Evolutionary conservation across 2,888 invertebrate species (phyloP).

Genomic region (Liopterus haemorrhoidalis): DNA sequence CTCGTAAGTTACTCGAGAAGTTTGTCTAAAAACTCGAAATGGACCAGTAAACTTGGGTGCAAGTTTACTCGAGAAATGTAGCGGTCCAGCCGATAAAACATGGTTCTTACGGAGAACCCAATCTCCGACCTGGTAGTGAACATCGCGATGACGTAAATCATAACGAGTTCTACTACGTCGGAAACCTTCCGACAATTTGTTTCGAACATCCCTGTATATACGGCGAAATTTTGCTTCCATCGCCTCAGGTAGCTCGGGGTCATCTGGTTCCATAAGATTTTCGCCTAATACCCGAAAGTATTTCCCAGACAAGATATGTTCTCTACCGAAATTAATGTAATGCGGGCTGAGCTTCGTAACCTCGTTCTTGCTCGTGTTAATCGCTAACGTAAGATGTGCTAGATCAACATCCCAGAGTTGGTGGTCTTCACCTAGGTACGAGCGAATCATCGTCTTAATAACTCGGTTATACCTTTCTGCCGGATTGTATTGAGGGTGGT

Average conservation of each 20-base stretch:
- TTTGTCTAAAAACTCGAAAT: no score
- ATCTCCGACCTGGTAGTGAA: background rate
- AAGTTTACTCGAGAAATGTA: background rate
- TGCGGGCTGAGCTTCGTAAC: constrained; percentile 28
- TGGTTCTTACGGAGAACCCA: background rate
- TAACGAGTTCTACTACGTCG: background rate
- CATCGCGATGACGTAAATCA: background rate
- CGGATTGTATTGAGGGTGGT: constrained; percentile 35
- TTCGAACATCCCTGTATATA: no score
- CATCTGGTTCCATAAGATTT: no score
- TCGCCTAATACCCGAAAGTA: no score
- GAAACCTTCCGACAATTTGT: no score
- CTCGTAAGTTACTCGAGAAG: no score
- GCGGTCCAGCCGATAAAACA: no score
- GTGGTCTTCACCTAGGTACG: constrained; percentile 26
- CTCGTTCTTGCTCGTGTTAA: constrained; percentile 30
- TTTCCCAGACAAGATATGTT: constrained; percentile 22
- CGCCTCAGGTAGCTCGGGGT: no score
- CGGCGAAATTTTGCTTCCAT: no score
- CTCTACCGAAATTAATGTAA: constrained; percentile 26
- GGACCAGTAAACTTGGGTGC: background rate
- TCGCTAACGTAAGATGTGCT: constrained; percentile 27
- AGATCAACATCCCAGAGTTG: constrained; percentile 31
- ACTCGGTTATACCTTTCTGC: constrained; percentile 35
- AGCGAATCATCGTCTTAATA: constrained; percentile 31